Conservation (phyloP, 2,888 invertebrate species). For the Pollenia amentaria region DNA sequence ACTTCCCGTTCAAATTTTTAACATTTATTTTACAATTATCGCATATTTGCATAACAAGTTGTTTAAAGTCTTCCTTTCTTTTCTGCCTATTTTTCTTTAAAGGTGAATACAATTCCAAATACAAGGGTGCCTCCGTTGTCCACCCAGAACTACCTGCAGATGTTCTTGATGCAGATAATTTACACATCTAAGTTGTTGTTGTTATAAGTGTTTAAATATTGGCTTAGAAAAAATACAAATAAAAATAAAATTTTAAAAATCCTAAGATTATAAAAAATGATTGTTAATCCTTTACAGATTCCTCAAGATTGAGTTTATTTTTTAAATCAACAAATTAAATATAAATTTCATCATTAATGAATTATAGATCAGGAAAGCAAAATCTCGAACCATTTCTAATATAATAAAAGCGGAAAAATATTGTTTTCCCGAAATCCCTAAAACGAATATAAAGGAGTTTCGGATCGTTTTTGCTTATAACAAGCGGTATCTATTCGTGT, state of each 20-base stretch:
- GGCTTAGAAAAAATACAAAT: not conserved
- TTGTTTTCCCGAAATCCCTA: too few relatives aligned
- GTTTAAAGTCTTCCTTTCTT: not conserved
- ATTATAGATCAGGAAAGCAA: too few relatives aligned
- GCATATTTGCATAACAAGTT: not conserved
- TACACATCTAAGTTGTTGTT: constrained; percentile 50
- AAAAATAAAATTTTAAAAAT: not conserved
- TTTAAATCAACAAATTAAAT: too few relatives aligned
- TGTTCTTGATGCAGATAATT: constrained; percentile 53
- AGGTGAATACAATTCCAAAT: constrained; percentile 59
- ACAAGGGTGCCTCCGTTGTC: constrained; percentile 53
- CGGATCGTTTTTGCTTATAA: too few relatives aligned
- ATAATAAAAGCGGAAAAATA: too few relatives aligned
- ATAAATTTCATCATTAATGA: too few relatives aligned
- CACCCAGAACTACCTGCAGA: constrained; percentile 57
- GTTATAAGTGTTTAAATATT: not conserved
- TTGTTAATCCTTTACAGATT: too few relatives aligned
- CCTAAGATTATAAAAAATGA: too few relatives aligned
- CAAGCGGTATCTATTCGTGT: too few relatives aligned
- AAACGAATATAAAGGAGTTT: too few relatives aligned
- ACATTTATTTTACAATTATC: not conserved
- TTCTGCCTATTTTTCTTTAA: not conserved
- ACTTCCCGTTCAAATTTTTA: not conserved
- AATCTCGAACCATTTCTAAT: too few relatives aligned
- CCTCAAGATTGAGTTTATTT: too few relatives aligned